These are phyloP conservation scores for Euclidia mi DNA, from an alignment of 2,888 invertebrate genomes.

Conservation along the genomic window DNA sequence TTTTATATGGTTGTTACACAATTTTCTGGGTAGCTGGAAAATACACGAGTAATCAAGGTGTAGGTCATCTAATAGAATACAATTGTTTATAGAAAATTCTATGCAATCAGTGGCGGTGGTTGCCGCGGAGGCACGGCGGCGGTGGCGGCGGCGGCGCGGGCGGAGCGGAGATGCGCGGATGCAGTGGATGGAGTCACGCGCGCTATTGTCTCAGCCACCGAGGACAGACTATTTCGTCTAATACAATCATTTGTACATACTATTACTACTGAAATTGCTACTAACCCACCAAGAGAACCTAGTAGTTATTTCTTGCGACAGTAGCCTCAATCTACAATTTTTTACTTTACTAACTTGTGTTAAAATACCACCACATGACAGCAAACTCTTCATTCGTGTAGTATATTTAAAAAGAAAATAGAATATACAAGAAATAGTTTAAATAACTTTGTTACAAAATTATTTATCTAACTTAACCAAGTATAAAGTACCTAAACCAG, in stretches of 20 bases:
- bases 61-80: conserved; percentile 62
- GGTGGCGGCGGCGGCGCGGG: conserved; percentile 52
- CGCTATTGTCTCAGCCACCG: conserved; percentile 71
- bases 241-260: conserved; percentile 61
- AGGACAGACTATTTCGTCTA: conserved; percentile 68
- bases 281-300: conserved; percentile 48
- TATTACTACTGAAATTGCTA: conserved; percentile 67
- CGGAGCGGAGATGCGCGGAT: conserved; percentile 45
- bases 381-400: too few species aligned
- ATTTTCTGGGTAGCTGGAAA: conserved; percentile 63
- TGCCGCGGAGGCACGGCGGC: conserved; percentile 45
- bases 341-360: too few species aligned
- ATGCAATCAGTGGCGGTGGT: conserved; percentile 61
- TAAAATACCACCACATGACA: too few species aligned
- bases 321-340: too few species aligned
- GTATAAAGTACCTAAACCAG: background rate
- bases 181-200: conserved; percentile 76
- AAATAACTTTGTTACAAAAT: too few species aligned
- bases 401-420: too few species aligned
- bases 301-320: conserved; percentile 36
- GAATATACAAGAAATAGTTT: background rate
- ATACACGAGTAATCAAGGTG: conserved; percentile 60
- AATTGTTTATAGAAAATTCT: conserved; percentile 68
- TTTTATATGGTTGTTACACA: conserved; percentile 56
- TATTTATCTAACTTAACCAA: too few species aligned